These are phyloP conservation scores for Sebastes hubbsi DNA, from an alignment of 2,797 vertebrate species.

Conservation along the genomic window DNA sequence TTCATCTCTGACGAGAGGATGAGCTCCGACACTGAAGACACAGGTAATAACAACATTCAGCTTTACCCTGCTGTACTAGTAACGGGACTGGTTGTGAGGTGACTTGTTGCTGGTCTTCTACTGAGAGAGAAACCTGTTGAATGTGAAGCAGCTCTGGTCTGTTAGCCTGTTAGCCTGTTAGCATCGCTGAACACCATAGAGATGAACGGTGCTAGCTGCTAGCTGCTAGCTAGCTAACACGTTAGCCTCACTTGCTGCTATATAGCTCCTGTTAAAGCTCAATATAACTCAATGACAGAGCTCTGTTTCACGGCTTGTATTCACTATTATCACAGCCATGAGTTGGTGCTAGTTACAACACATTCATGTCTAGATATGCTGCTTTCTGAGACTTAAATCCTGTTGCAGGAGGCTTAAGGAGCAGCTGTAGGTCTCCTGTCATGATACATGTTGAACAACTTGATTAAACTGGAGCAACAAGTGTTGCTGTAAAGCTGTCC, in stretches of 20 bases:
- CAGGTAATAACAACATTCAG: constrained; percentile 54
- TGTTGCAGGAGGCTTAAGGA: background rate
- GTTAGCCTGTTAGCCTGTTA: constrained; percentile 36
- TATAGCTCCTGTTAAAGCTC: background rate
- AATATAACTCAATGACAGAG: background rate
- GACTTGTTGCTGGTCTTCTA: background rate
- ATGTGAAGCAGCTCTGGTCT: background rate
- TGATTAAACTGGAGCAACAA: background rate
- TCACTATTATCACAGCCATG: background rate
- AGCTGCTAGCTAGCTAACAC: constrained; percentile 47
- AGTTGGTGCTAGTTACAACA: background rate
- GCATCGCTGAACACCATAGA: constrained; percentile 19
- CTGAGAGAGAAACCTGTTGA: constrained; percentile 13
- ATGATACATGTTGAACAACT: background rate
- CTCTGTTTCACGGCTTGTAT: background rate
- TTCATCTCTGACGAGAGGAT: constrained; percentile 27
- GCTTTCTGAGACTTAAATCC: background rate
- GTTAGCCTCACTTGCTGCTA: background rate
- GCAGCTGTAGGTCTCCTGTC: background rate
- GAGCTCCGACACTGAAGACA: constrained; percentile 47
- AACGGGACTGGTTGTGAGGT: background rate
- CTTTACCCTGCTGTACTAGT: constrained; percentile 1
- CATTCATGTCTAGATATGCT: background rate
- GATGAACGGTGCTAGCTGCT: background rate
- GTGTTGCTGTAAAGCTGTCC: background rate